Evolutionary conservation across 1,140 invertebrate genomes (phyloP), one percentile per base, ranked within the genome.

Genomic region (Hylaeus anthracinus): DNA sequence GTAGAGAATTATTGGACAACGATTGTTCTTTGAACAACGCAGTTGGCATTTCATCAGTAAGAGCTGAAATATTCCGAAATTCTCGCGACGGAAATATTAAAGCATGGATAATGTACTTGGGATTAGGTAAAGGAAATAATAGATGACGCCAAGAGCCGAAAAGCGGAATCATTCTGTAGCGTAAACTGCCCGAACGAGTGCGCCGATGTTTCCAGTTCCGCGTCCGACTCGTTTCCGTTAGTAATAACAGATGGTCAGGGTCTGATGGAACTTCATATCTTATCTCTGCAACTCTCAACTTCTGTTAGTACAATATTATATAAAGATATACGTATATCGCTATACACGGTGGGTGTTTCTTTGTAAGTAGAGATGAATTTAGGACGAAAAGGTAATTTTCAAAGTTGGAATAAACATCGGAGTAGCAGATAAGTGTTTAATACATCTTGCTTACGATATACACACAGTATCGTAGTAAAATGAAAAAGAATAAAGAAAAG

Each of bases 261-360:
- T 45, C 70, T 91, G 41, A n/a, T 92, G 53, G 91, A 92, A 73
- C 74, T 92, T 72, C 90, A 91, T 37, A 85, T 92, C 15, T 63
- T 88, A 45, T 82, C 81, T 6, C 69, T 92, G 8, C 88, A 90
- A 56, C 84, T 92, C 45, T 90, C 88, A 1, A 84, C 86, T 39
- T 83, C 81, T 63, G 91, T 92, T 67, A 89, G 83, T 89, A 61
- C 45, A 1, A 10, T 48, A 26, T 26, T 26, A 26, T 26, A 26
- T 26, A 26, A 26, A 51, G 69, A 9, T 39, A 82, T 69, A 0
- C 39, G 14, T 74, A 26, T 26, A 26, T 26, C 26, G 26, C 26
- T 3, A 12, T n/a, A n/a, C 55, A 56, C 0, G 26, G 6, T 51
- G 9, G 26, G 6, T 51, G 9, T 51, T 2, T 9, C 10, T 10